Conservation (phyloP, 1,140 invertebrate species). For the Trachymyrmex septentrionalis region DNA sequence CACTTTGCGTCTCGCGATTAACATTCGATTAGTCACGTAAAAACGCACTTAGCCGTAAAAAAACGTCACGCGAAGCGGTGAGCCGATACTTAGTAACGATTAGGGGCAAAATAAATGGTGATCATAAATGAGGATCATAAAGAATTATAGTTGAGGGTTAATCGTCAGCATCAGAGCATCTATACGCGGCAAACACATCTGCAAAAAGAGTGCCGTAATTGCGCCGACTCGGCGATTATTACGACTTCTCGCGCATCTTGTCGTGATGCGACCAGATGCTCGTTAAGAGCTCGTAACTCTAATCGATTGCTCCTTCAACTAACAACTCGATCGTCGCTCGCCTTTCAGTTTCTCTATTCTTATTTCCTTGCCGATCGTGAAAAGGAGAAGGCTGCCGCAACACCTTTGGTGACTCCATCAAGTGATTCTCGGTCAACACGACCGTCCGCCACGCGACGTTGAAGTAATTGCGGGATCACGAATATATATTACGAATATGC, state of each 20-base stretch:
- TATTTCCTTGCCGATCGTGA: background rate
- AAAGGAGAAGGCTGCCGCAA: background rate
- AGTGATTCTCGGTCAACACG: background rate
- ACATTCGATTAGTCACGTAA: constrained; percentile 58
- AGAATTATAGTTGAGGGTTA: constrained; percentile 54
- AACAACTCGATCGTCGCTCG: constrained; percentile 51
- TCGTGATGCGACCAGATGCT: constrained; percentile 25
- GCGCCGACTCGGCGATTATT: constrained; percentile 29
- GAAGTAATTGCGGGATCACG: constrained; percentile 11
- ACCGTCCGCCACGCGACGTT: constrained; percentile 7
- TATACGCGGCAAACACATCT: constrained; percentile 10
- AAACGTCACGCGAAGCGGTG: constrained; percentile 41
- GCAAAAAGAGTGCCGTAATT: constrained; percentile 43
- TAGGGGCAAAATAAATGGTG: constrained; percentile 20
- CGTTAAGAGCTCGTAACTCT: constrained; percentile 54
- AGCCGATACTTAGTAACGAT: constrained; percentile 54
- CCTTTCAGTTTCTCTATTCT: constrained; percentile 19
- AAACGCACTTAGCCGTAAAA: constrained; percentile 25
- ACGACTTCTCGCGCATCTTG: constrained; percentile 18
- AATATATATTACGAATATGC: constrained; percentile 2
- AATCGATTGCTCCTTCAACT: constrained; percentile 58
- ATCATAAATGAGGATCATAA: constrained; percentile 2
- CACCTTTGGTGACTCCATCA: background rate
- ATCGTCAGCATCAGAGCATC: constrained; percentile 31
- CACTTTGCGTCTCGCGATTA: constrained; percentile 25